Evolutionary conservation across 2,113 vertebrate genomes (phyloP).

Genomic region (Pyrgilauda ruficollis): DNA sequence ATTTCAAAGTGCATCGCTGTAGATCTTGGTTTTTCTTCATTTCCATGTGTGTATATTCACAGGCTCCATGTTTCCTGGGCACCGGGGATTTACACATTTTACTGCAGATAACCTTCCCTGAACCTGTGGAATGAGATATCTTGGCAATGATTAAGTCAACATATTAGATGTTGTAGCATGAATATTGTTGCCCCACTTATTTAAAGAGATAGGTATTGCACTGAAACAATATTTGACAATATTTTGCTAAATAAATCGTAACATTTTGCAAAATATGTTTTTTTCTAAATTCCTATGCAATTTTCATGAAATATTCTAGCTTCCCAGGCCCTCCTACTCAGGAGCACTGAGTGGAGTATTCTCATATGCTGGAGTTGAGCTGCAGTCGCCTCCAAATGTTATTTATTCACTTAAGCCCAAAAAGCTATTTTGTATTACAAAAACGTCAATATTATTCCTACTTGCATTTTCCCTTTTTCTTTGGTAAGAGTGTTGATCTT

Average conservation of each 20-base stretch:
- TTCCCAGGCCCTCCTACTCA: background rate
- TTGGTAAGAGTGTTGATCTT: constrained; percentile 40
- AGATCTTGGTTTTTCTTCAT: background rate
- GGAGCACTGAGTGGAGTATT: background rate
- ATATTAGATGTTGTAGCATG: background rate
- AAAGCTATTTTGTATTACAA: constrained; percentile 25
- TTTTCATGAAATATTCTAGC: background rate
- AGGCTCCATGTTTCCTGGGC: background rate
- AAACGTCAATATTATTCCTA: constrained; percentile 42
- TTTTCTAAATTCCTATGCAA: background rate
- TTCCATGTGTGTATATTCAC: background rate
- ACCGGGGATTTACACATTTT: background rate
- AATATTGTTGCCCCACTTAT: background rate
- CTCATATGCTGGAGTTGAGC: background rate
- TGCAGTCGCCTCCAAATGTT: background rate
- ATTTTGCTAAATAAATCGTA: background rate
- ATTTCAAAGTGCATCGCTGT: background rate
- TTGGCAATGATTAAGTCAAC: background rate
- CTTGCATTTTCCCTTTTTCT: constrained; percentile 28
- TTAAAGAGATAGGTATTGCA: background rate
- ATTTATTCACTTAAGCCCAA: constrained; percentile 23
- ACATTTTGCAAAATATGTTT: background rate
- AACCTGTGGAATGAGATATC: background rate
- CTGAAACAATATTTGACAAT: background rate
- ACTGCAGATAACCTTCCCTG: background rate